These are phyloP conservation scores for Melolontha melolontha DNA, from an alignment of 2,888 invertebrate species.

Conservation along the genomic window DNA sequence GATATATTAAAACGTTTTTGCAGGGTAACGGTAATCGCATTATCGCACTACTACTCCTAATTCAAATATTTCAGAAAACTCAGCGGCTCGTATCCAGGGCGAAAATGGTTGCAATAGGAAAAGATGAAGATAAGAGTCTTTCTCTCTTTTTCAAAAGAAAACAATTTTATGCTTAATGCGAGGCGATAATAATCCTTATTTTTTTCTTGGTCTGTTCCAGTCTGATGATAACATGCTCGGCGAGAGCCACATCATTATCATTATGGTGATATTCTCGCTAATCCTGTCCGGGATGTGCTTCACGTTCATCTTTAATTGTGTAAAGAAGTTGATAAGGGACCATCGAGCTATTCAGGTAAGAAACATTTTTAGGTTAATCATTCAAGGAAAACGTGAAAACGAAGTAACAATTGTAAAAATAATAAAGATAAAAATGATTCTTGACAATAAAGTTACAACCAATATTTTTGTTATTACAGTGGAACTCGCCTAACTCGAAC, in stretches of 20 bases:
- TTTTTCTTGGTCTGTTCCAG: constrained; percentile 30
- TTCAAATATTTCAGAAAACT: constrained; percentile 13
- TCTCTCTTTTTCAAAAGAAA: constrained; percentile 12
- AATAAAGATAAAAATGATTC: too few species aligned
- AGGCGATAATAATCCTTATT: constrained; percentile 15
- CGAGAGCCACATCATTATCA: constrained; percentile 84
- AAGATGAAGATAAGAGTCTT: background rate
- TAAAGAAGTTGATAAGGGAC: constrained; percentile 86
- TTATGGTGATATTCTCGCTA: constrained; percentile 87
- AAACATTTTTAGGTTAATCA: constrained; percentile 42
- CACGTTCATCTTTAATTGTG: constrained; percentile 89
- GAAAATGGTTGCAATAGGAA: background rate
- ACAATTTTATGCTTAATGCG: constrained; percentile 10
- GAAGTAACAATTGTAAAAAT: too few species aligned
- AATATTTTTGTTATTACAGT: too few species aligned
- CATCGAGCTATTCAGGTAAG: constrained; percentile 88
- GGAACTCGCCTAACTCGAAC: too few species aligned
- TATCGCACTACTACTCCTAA: constrained; percentile 6
- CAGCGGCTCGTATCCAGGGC: background rate
- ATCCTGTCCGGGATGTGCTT: constrained; percentile 90
- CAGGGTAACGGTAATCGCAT: constrained; percentile 21
- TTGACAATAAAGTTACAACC: too few species aligned
- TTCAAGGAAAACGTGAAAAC: too few species aligned
- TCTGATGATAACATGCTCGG: constrained; percentile 57
- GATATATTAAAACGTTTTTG: constrained; percentile 16